Percentiles rank a stretch among this genome's conserved stretches.
These are phyloP conservation scores for Oncorhynchus nerka DNA, from an alignment of 2,113 vertebrate genomes.

Conservation along the genomic window DNA sequence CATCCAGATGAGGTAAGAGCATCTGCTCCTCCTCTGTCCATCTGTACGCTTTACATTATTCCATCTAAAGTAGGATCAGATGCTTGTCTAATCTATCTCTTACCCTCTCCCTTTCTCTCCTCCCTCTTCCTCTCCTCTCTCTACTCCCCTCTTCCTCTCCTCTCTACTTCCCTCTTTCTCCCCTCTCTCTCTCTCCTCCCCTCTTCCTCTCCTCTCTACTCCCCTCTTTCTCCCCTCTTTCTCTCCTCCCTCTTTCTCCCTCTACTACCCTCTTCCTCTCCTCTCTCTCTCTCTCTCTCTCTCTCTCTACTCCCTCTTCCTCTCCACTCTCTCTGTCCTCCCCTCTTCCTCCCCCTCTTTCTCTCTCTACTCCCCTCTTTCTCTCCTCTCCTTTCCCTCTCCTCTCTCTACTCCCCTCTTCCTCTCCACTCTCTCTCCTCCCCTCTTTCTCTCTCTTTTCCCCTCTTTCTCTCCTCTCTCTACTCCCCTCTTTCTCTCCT, in stretches of 20 bases:
- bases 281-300: too few relatives aligned
- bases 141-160: neutral
- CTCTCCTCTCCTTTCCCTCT: too few relatives aligned
- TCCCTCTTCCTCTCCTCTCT: neutral
- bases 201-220: constrained; percentile 15
- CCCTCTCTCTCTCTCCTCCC: neutral
- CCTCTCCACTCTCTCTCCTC: too few relatives aligned
- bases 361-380: too few relatives aligned
- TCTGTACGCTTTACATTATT: constrained; percentile 43
- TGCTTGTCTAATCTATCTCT: constrained; percentile 19
- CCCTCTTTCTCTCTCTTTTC: too few relatives aligned
- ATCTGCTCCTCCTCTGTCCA: constrained; percentile 24
- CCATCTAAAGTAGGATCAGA: constrained; percentile 9
- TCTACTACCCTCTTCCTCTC: constrained; percentile 1
- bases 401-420: too few relatives aligned
- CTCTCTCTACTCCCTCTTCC: too few relatives aligned
- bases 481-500: neutral
- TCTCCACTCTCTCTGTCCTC: too few relatives aligned
- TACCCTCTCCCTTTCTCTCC: neutral
- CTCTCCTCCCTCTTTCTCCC: constrained; percentile 10
- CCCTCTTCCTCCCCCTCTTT: too few relatives aligned
- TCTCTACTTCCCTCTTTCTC: constrained; percentile 2
- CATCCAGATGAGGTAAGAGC: constrained; percentile 41
- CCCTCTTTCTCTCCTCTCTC: too few relatives aligned
- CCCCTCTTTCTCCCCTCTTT: constrained; percentile 12